phyloP scores from a whole-genome alignment of 37 sponge, comb jelly and placozoan genomes.

The Halichondria panicea region DNA sequence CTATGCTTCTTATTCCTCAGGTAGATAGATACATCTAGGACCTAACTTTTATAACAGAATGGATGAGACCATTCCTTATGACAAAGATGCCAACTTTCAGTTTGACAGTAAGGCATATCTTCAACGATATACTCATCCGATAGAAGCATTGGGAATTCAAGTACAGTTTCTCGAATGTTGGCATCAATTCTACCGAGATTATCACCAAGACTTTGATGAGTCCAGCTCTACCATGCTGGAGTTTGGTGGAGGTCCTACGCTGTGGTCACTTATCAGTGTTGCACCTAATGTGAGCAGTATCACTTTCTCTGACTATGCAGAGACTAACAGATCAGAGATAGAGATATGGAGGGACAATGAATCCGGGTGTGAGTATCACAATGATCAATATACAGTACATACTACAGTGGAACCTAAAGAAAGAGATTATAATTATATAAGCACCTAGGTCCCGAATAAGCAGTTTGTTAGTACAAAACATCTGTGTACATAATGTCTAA shows the following conservation, averaged over 20 bases:
- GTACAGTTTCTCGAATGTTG: not conserved
- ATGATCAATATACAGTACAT: no score
- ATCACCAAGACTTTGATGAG: not conserved
- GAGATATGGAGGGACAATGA: conserved; percentile 4
- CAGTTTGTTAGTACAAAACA: no score
- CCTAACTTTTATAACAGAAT: no score
- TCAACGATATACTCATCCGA: conserved; percentile 9
- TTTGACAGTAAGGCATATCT: conserved; percentile 14
- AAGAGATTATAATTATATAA: no score
- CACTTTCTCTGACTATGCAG: conserved; percentile 30
- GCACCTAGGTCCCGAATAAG: no score
- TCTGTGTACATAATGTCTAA: no score
- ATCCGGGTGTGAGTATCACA: conserved; percentile 1
- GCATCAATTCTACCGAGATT: conserved; percentile 3
- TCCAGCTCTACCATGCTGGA: not conserved
- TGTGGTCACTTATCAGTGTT: conserved; percentile 18
- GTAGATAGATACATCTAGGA: no score
- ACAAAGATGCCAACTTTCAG: not conserved
- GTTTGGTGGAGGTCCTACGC: conserved; percentile 20
- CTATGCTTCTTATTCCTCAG: no score
- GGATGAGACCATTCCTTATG: no score
- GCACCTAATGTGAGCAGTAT: not conserved
- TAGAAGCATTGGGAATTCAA: no score
- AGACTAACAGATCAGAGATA: conserved; percentile 12
- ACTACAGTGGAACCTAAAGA: no score